Base-by-base conservation (phyloP, 2,797 vertebrate genomes). In the Chelonia mydas region DNA sequence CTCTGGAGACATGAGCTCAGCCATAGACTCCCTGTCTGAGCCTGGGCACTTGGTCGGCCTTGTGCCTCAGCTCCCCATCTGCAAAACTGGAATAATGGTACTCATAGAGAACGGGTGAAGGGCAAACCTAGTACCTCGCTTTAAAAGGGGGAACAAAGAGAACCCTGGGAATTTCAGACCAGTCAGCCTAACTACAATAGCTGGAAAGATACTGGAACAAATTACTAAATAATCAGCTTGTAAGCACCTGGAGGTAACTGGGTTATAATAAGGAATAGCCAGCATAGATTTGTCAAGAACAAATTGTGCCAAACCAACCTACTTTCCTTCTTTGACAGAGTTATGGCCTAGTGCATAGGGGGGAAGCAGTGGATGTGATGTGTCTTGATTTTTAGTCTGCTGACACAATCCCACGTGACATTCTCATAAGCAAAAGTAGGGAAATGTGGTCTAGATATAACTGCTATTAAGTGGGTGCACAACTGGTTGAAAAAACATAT, bases 1-100 rank as follows among this genome's bases (percentile, higher is more conserved):
- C 33, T 68, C 16, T 68, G 78, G n/a, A 37, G 79, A 54, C 25
- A 12, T 81, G 79, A 17, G 47, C 47, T 88, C n/a, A 68, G 68
- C 28, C 4, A 21, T 33, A 45, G 0, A 0, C 21, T 28, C 53
- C 86, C 16, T 41, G 19, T 72, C 8, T 72, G 65, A 72, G 5
- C 21, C 17, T 72, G 17, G 33, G 0, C 37, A 21, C 19, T 53
- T 23, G 51, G 7, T n/a, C 11, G 13, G 31, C 33, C 33, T 23
- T 80, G 78, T 37, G 78, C 5, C 68, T 79, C 0, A 0, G 7
- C 12, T 90, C 87, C 25, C 33, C 33, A 19, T n/a, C 54, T 37
- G 7, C 55, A 79, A 86, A 57, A 5, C 0, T 19, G 81, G 53
- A 61, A 55, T 84, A 72, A 0, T 16, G 7, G 1, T 11, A 15